These are phyloP conservation scores for Lepus americanus DNA, from an alignment of 2,113 vertebrate species.

Conservation along the genomic window DNA sequence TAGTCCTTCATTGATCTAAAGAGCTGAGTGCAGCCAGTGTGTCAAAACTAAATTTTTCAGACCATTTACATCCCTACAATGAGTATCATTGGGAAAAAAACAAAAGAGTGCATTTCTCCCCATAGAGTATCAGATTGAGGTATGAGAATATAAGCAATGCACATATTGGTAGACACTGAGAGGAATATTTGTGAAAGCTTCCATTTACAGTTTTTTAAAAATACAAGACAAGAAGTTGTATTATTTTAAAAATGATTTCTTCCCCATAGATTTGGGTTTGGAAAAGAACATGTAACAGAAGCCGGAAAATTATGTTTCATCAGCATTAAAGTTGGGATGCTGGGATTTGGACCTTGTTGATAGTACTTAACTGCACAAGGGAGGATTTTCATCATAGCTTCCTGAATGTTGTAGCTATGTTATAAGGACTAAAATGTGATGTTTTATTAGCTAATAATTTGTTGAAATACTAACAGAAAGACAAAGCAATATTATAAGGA, in stretches of 20 bases:
- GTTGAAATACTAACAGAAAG: not conserved
- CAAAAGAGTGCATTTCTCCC: not conserved
- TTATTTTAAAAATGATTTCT: not conserved
- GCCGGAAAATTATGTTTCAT: conserved; percentile 8
- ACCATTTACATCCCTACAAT: not conserved
- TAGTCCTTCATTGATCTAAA: not conserved
- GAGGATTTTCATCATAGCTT: not conserved
- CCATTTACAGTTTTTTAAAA: not conserved
- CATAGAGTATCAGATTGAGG: not conserved
- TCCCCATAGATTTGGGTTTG: not conserved
- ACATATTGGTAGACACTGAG: not conserved
- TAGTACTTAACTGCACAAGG: not conserved
- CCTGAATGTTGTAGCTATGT: not conserved
- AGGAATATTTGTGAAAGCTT: not conserved
- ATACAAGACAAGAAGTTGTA: not conserved
- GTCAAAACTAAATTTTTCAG: conserved; percentile 50
- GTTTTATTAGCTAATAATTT: not conserved
- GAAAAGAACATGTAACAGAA: not conserved
- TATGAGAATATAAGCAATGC: not conserved
- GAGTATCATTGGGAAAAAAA: not conserved
- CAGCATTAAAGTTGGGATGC: not conserved
- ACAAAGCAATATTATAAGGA: not conserved
- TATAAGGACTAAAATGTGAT: not conserved
- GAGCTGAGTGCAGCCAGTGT: not conserved
- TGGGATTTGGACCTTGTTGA: not conserved